A percentile compares a stretch with the other conserved stretches of the same genome.
These are phyloP conservation scores for Lineus longissimus DNA, from an alignment of 1,140 invertebrate genomes.

Conservation along the genomic window DNA sequence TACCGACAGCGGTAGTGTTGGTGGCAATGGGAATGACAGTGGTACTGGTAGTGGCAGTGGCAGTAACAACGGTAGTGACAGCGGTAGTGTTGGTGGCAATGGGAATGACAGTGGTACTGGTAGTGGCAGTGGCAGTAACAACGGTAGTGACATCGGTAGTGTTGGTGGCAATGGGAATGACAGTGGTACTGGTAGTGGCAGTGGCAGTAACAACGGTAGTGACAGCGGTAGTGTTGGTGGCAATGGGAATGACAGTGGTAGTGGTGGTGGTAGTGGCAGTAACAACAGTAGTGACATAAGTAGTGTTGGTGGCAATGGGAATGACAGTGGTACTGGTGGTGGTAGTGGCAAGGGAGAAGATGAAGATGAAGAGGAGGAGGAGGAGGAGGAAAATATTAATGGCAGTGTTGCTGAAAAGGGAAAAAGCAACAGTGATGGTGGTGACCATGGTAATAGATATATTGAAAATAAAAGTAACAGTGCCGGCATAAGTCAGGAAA, in stretches of 20 bases:
- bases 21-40: not conserved
- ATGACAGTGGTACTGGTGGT: not conserved
- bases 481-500: no score
- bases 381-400: no score
- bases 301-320: not conserved
- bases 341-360: not conserved
- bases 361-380: not conserved
- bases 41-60: not conserved
- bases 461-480: no score
- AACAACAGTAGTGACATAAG: not conserved
- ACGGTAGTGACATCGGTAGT: not conserved
- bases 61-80: not conserved
- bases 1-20: not conserved
- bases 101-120: not conserved
- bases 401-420: no score
- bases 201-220: not conserved
- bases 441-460: no score
- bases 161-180: not conserved
- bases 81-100: not conserved
- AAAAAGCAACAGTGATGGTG: no score
- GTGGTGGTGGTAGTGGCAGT: not conserved
- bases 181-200: not conserved
- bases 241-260: not conserved
- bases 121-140: not conserved
- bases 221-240: not conserved